Percentiles rank a stretch among this genome's conserved stretches.
These are phyloP conservation scores for Excalfactoria chinensis DNA, from an alignment of 2,113 vertebrate species.

Conservation along the genomic window DNA sequence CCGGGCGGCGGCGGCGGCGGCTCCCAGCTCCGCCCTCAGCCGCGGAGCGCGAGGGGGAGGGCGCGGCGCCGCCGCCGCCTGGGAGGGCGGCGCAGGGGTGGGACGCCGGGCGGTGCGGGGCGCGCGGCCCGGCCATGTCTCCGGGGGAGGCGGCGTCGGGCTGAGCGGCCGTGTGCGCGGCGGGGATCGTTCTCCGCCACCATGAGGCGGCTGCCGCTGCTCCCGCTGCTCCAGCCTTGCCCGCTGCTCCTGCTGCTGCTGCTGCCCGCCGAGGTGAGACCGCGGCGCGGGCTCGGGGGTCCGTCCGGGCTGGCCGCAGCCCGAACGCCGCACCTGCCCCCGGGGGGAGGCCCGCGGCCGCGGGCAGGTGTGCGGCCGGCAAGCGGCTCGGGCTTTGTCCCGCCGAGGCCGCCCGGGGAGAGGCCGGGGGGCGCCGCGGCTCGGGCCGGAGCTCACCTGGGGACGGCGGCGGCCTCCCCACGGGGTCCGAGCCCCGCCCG, in stretches of 20 bases:
- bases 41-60: not conserved
- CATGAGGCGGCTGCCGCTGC: slow-evolving; percentile 55
- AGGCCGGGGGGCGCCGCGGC: not conserved
- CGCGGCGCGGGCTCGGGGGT: not conserved
- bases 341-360: not conserved
- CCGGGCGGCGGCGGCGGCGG: not conserved
- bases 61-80: not conserved
- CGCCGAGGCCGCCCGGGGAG: not conserved
- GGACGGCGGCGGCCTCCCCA: too few species aligned
- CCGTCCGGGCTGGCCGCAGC: not conserved
- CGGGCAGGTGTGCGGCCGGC: not conserved
- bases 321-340: slow-evolving; percentile 48
- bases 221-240: slow-evolving; percentile 5
- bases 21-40: not conserved
- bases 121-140: slow-evolving; percentile 72
- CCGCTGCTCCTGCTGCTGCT: slow-evolving; percentile 30
- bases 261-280: slow-evolving; percentile 54
- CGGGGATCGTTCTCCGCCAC: slow-evolving; percentile 44
- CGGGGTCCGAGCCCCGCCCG: not conserved
- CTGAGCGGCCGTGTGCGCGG: slow-evolving; percentile 37
- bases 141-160: slow-evolving; percentile 60
- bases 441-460: too few species aligned
- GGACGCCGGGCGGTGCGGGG: slow-evolving; percentile 45
- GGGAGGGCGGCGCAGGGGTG: slow-evolving; percentile 20
- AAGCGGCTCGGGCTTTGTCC: slow-evolving; percentile 5